Conservation (phyloP, 2,888 invertebrate genomes). For the Pogonocherus hispidulus region DNA sequence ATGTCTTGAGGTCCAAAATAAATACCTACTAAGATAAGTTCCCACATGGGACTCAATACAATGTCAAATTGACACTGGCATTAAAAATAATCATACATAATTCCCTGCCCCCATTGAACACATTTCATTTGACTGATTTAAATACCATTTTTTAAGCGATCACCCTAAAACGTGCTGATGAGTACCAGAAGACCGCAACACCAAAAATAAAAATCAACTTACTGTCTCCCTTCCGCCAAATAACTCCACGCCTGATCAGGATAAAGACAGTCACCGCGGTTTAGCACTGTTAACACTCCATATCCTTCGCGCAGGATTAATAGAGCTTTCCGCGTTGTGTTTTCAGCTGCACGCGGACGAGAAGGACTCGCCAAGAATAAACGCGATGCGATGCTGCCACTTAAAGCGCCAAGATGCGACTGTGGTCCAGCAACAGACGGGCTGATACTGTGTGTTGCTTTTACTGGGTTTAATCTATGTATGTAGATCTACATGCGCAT, state of each 20-base stretch:
- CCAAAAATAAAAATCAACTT: constrained; percentile 11
- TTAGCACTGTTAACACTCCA: constrained; percentile 40
- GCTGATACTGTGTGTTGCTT: constrained; percentile 50
- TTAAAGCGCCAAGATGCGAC: constrained; percentile 58
- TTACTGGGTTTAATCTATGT: constrained; percentile 40
- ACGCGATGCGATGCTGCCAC: constrained; percentile 51
- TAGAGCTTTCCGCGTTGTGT: constrained; percentile 37
- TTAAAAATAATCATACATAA: no score
- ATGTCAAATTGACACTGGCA: no score
- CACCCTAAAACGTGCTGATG: no score
- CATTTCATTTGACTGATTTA: no score
- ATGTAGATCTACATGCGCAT: constrained; percentile 43
- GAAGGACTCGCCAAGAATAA: constrained; percentile 15
- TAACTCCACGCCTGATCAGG: constrained; percentile 19
- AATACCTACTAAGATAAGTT: no score
- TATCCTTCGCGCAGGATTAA: constrained; percentile 35
- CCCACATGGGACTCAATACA: no score
- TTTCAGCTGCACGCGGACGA: constrained; percentile 36
- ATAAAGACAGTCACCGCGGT: constrained; percentile 24
- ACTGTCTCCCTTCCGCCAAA: constrained; percentile 4
- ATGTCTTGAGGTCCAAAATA: no score
- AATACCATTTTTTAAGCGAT: no score
- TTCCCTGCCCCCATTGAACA: no score
- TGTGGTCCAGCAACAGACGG: constrained; percentile 52
- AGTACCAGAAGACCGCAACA: not conserved